phyloP scores from a whole-genome alignment of 2,888 invertebrate species.

The Belgica antarctica region DNA sequence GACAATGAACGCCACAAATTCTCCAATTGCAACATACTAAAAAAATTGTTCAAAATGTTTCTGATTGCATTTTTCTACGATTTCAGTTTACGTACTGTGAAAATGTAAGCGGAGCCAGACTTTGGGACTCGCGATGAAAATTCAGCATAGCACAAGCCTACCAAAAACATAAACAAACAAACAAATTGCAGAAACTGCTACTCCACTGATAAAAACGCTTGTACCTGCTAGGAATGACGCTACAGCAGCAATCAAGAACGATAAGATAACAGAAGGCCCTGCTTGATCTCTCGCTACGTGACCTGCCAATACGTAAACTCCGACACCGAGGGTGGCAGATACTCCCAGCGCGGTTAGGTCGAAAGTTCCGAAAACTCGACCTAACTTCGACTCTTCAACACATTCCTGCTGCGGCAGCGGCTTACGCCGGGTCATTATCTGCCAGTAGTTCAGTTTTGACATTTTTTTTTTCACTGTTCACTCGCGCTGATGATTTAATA shows the following conservation, averaged over 20 bases:
- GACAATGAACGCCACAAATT: conserved; percentile 80
- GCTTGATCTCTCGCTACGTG: conserved; percentile 72
- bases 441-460: conserved; percentile 49
- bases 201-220: neutral
- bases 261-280: conserved; percentile 82
- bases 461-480: neutral
- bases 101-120: conserved; percentile 86
- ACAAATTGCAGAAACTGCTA: neutral
- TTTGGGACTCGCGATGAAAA: conserved; percentile 79
- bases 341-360: conserved; percentile 79
- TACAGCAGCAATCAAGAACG: conserved; percentile 83
- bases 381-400: conserved; percentile 51
- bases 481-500: conserved; percentile 9
- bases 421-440: conserved; percentile 53
- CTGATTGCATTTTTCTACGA: too few relatives aligned
- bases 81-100: too few relatives aligned
- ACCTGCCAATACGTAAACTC: conserved; percentile 83
- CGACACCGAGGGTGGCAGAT: conserved; percentile 81
- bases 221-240: conserved; percentile 81
- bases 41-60: too few relatives aligned
- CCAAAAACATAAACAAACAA: conserved; percentile 13
- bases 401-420: conserved; percentile 46
- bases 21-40: conserved; percentile 62
- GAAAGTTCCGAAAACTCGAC: conserved; percentile 52
- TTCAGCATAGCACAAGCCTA: conserved; percentile 85